These are phyloP conservation scores for Collichthys lucidus DNA, from an alignment of 2,113 vertebrate genomes.

Conservation along the genomic window DNA sequence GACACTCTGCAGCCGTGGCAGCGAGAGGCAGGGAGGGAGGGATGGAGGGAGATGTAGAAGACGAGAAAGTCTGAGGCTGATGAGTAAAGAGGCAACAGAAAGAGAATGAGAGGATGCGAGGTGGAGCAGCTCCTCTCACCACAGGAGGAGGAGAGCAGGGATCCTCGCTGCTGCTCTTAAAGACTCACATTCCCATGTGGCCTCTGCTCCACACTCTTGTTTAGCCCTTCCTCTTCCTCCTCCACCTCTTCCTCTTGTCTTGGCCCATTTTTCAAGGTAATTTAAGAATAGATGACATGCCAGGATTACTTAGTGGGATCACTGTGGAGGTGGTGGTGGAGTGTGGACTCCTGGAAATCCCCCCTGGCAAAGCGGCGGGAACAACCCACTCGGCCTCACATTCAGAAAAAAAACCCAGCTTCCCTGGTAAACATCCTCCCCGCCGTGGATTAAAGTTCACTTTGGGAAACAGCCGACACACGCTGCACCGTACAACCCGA, in stretches of 20 bases:
- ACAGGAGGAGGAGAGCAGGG: constrained; percentile 7
- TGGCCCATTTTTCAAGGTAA: constrained; percentile 50
- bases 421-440: constrained; percentile 20
- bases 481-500: neutral
- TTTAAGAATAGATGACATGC: constrained; percentile 68
- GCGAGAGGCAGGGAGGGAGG: neutral
- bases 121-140: constrained; percentile 4
- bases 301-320: constrained; percentile 62
- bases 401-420: constrained; percentile 29
- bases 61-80: neutral
- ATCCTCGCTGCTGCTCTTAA: constrained; percentile 37
- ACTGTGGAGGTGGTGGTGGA: neutral
- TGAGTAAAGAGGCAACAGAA: constrained; percentile 15
- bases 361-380: constrained; percentile 28
- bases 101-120: neutral
- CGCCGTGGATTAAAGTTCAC: constrained; percentile 16
- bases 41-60: no score
- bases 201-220: constrained; percentile 16
- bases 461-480: constrained; percentile 21
- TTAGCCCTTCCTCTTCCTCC: neutral
- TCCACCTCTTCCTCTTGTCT: neutral
- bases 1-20: constrained; percentile 42
- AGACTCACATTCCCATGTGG: constrained; percentile 30
- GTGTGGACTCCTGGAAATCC: constrained; percentile 41
- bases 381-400: constrained; percentile 40